Conservation (phyloP, 2,888 invertebrate species). For the Eristalis arbustorum region DNA sequence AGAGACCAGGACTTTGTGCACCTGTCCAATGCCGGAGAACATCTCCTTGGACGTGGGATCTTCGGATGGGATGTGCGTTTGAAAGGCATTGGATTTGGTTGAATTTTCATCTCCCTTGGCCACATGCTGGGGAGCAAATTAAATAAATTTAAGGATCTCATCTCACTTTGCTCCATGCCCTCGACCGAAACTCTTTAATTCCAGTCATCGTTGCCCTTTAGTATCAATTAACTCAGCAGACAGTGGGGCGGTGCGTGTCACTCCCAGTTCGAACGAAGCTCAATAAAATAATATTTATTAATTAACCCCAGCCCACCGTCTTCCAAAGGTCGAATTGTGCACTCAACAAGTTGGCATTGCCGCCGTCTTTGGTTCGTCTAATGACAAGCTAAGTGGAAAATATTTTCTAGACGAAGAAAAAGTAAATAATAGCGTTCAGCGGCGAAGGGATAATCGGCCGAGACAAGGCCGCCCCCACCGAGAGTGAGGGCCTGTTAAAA, state of each 20-base stretch:
- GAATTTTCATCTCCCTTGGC: too few species aligned
- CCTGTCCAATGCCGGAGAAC: too few species aligned
- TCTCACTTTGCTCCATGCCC: not conserved
- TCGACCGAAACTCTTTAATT: not conserved
- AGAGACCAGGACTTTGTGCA: too few species aligned
- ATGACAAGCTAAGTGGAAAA: constrained; percentile 38
- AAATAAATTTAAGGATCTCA: not conserved
- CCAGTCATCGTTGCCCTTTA: not conserved
- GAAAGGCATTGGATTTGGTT: too few species aligned
- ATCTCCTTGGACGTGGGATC: too few species aligned
- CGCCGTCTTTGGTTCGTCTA: constrained; percentile 16
- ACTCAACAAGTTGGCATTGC: constrained; percentile 29
- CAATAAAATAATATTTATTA: not conserved
- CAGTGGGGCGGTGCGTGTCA: not conserved
- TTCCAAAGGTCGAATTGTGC: constrained; percentile 5
- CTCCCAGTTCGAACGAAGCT: not conserved
- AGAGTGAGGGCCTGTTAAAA: not conserved
- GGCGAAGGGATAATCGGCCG: constrained; percentile 25
- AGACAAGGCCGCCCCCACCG: not conserved
- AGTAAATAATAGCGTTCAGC: not conserved
- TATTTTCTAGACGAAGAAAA: not conserved
- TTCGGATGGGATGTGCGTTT: too few species aligned
- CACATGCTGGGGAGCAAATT: too few species aligned
- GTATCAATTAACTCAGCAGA: not conserved
- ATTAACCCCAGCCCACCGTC: not conserved